These are phyloP conservation scores for Wiebesia pumilae DNA, from an alignment of 1,140 invertebrate genomes.

Conservation along the genomic window DNA sequence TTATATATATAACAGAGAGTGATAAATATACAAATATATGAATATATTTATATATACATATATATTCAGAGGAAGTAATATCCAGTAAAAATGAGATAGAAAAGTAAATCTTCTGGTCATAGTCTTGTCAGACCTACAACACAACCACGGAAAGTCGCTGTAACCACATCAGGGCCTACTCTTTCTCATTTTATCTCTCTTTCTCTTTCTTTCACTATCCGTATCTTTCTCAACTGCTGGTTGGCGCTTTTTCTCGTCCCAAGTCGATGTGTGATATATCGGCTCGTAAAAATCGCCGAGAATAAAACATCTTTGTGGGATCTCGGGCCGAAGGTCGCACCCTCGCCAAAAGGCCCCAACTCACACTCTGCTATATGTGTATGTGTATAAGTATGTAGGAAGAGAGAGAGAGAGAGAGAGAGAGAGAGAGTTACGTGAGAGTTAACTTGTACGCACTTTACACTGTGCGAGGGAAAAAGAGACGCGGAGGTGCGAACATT, in stretches of 20 bases:
- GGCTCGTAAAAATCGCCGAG: slow-evolving; percentile 74
- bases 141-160: neutral
- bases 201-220: slow-evolving; percentile 35
- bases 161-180: neutral
- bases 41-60: neutral
- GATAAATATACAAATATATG: neutral
- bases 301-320: slow-evolving; percentile 74
- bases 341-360: slow-evolving; percentile 70
- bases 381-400: neutral
- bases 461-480: slow-evolving; percentile 45
- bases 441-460: slow-evolving; percentile 42
- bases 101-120: slow-evolving; percentile 15
- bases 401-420: neutral
- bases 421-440: neutral
- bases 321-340: slow-evolving; percentile 71
- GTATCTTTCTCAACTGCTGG: neutral
- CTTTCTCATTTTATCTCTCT: slow-evolving; percentile 46
- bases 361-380: neutral
- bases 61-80: neutral
- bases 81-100: neutral
- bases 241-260: slow-evolving; percentile 16
- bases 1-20: neutral
- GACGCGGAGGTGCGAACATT: slow-evolving; percentile 73
- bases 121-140: neutral
- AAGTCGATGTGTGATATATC: slow-evolving; percentile 74